phyloP scores from a whole-genome alignment of 2,113 vertebrate genomes.

The Hymenochirus boettgeri region DNA sequence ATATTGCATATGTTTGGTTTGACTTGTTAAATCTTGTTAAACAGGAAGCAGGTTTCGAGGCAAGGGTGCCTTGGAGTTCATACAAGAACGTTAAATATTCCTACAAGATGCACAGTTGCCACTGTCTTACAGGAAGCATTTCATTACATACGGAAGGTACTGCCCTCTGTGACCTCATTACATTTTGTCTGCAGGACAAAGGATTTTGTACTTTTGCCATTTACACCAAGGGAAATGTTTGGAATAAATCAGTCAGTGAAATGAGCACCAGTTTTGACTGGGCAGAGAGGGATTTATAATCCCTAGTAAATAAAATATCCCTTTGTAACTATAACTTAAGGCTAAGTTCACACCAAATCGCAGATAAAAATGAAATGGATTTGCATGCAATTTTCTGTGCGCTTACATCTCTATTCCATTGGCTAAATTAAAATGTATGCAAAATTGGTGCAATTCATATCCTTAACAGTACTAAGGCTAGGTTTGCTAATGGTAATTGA shows the following conservation, averaged over 20 bases:
- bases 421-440: no score
- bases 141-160: conserved; percentile 66
- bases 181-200: conserved; percentile 51
- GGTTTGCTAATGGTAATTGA: no score
- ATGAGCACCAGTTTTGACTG: conserved; percentile 26
- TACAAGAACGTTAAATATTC: conserved; percentile 61
- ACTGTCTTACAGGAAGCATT: conserved; percentile 66
- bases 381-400: no score
- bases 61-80: conserved; percentile 67
- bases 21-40: conserved; percentile 68
- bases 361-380: no score
- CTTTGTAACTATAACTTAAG: no score
- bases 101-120: conserved; percentile 71
- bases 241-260: conserved; percentile 13
- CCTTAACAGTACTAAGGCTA: no score
- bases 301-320: no score
- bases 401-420: no score
- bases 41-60: conserved; percentile 74
- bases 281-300: conserved; percentile 13
- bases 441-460: no score
- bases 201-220: conserved; percentile 50
- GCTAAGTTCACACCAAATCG: no score
- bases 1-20: conserved; percentile 58
- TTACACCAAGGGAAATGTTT: conserved; percentile 55
- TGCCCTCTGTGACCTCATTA: conserved; percentile 56